These are phyloP conservation scores for Danio jaintianensis DNA, from an alignment of 2,797 vertebrate species.

Conservation along the genomic window DNA sequence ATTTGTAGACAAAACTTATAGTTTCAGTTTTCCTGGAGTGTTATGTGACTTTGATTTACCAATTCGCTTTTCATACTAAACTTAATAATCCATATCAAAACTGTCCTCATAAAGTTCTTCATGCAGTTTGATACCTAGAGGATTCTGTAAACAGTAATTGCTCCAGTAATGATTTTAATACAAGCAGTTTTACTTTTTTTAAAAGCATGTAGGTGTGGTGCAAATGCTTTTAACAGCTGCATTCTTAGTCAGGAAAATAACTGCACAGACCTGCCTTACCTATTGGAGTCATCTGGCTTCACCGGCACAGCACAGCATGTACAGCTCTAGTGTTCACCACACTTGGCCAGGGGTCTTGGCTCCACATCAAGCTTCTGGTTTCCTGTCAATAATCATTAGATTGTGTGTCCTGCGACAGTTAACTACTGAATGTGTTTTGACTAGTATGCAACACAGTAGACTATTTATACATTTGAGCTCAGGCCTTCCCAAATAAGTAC, in stretches of 20 bases:
- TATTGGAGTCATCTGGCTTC: slow-evolving; percentile 65
- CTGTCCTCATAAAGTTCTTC: slow-evolving; percentile 4
- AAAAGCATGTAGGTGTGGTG: slow-evolving; percentile 62
- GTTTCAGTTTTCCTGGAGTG: not conserved
- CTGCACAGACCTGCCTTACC: slow-evolving; percentile 68
- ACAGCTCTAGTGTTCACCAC: slow-evolving; percentile 59
- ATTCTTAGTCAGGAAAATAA: slow-evolving; percentile 64
- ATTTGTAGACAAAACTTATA: no score
- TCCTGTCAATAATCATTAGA: slow-evolving; percentile 38
- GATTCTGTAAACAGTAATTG: slow-evolving; percentile 12
- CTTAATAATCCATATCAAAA: slow-evolving; percentile 19
- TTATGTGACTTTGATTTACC: not conserved
- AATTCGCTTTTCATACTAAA: not conserved
- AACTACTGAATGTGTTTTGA: slow-evolving; percentile 24
- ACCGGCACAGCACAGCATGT: slow-evolving; percentile 66
- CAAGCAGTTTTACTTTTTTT: slow-evolving; percentile 47
- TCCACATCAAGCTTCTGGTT: slow-evolving; percentile 20
- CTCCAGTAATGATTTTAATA: slow-evolving; percentile 50
- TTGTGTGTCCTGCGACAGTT: slow-evolving; percentile 17
- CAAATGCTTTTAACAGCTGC: slow-evolving; percentile 60
- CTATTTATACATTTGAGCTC: not conserved
- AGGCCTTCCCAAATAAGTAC: not conserved
- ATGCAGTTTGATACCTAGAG: not conserved
- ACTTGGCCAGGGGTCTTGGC: slow-evolving; percentile 56
- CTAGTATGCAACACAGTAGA: not conserved